A percentile compares a stretch with the other conserved stretches of the same genome.
These are phyloP conservation scores for Saccostrea cuccullata DNA, from an alignment of 1,140 invertebrate species.

Conservation along the genomic window DNA sequence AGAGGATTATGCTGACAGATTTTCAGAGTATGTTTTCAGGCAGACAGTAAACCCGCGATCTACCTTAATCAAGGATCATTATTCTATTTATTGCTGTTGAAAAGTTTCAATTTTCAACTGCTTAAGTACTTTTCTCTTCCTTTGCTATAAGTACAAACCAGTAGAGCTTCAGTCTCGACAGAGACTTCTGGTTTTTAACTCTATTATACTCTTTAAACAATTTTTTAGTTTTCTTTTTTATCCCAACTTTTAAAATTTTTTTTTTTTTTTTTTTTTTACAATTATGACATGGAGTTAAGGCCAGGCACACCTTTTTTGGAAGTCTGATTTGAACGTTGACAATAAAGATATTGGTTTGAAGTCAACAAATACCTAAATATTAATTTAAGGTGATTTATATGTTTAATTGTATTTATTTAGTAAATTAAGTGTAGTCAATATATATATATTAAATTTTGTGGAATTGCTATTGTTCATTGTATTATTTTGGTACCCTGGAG, in stretches of 20 bases:
- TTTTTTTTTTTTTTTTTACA: too few species aligned
- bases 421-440: conserved; percentile 25
- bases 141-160: too few species aligned
- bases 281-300: background rate
- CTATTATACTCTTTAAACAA: background rate
- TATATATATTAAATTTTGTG: conserved; percentile 35
- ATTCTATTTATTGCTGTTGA: too few species aligned
- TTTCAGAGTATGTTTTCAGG: too few species aligned
- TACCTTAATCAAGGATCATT: too few species aligned
- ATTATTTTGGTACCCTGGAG: background rate
- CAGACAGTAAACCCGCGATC: too few species aligned
- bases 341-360: background rate
- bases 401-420: conserved; percentile 25
- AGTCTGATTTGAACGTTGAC: conserved; percentile 23
- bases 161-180: too few species aligned
- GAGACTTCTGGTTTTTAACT: too few species aligned
- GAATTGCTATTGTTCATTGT: conserved; percentile 25
- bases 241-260: background rate
- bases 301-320: conserved; percentile 9
- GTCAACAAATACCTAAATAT: conserved; percentile 19
- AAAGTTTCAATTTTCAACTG: too few species aligned
- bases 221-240: background rate
- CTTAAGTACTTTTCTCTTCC: too few species aligned
- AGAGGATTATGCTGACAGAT: too few species aligned
- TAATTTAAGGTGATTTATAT: conserved; percentile 21